Percentiles rank a stretch among this genome's conserved stretches.
phyloP scores from a whole-genome alignment of 2,797 vertebrate genomes.

The Enoplosus armatus region DNA sequence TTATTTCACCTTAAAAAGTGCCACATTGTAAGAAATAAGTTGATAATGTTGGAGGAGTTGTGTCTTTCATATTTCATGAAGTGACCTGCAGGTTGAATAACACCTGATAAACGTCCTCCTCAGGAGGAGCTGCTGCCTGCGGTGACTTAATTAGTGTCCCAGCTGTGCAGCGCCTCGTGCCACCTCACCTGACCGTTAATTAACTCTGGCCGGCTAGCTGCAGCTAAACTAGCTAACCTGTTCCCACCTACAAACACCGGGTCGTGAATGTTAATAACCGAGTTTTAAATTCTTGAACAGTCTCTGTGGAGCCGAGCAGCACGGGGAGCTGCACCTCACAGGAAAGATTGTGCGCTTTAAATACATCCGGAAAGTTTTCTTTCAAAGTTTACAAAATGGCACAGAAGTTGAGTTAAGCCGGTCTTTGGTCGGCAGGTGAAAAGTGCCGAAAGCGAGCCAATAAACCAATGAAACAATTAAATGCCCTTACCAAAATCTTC shows the following conservation, averaged over 20 bases:
- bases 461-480: slow-evolving; percentile 69
- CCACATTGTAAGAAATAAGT: neutral
- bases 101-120: slow-evolving; percentile 33
- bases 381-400: slow-evolving; percentile 24
- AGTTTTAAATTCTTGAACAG: slow-evolving; percentile 33
- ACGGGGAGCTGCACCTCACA: slow-evolving; percentile 33
- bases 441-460: slow-evolving; percentile 27
- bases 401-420: neutral
- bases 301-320: slow-evolving; percentile 34
- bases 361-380: slow-evolving; percentile 1
- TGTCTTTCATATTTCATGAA: slow-evolving; percentile 11
- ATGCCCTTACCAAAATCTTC: slow-evolving; percentile 80
- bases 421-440: neutral
- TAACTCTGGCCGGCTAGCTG: slow-evolving; percentile 65
- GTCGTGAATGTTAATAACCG: slow-evolving; percentile 74
- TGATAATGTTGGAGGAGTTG: neutral
- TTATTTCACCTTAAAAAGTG: neutral
- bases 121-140: slow-evolving; percentile 42
- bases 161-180: slow-evolving; percentile 62
- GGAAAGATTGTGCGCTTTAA: slow-evolving; percentile 11
- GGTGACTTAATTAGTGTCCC: slow-evolving; percentile 72
- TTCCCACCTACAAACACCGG: slow-evolving; percentile 49
- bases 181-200: slow-evolving; percentile 75
- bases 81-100: slow-evolving; percentile 34
- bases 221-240: slow-evolving; percentile 64